Conservation (phyloP, 2,888 invertebrate species). For the Ariolimax columbianus region DNA sequence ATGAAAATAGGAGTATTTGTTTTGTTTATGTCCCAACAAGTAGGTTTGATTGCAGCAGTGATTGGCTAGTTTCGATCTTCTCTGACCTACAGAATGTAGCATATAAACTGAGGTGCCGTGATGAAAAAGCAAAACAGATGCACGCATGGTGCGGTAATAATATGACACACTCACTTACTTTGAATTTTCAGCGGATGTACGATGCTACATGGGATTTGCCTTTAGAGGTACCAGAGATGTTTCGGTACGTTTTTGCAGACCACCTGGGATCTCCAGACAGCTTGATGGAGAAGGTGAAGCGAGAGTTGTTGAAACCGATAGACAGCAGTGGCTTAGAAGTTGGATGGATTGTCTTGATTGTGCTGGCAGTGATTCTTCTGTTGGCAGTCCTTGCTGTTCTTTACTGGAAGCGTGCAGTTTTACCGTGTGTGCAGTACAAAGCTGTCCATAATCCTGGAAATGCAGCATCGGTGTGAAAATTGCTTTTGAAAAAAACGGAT, state of each 20-base stretch:
- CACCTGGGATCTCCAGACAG: slow-evolving; percentile 17
- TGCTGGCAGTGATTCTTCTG: not conserved
- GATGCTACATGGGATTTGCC: not conserved
- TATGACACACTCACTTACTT: not conserved
- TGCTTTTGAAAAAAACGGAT: no score
- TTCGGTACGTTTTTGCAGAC: slow-evolving; percentile 30
- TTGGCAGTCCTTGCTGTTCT: not conserved
- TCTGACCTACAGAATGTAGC: not conserved
- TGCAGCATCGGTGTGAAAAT: not conserved
- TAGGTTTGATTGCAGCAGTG: not conserved
- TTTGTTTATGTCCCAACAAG: slow-evolving; percentile 26
- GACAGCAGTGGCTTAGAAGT: not conserved
- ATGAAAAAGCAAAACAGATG: not conserved
- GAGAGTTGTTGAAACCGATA: not conserved
- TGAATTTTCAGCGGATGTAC: not conserved
- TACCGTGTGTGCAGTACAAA: slow-evolving; percentile 37
- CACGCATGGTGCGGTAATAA: slow-evolving; percentile 33
- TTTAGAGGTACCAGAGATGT: slow-evolving; percentile 6
- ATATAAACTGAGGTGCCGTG: slow-evolving; percentile 8
- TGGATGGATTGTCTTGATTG: slow-evolving; percentile 15
- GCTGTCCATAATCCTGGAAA: slow-evolving; percentile 32
- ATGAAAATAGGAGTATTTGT: slow-evolving; percentile 19
- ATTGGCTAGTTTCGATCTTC: slow-evolving; percentile 25
- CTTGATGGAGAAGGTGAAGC: slow-evolving; percentile 18
- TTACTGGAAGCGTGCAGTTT: not conserved